Evolutionary conservation across 2,113 vertebrate species (phyloP).

Genomic region (Numenius arquata): DNA sequence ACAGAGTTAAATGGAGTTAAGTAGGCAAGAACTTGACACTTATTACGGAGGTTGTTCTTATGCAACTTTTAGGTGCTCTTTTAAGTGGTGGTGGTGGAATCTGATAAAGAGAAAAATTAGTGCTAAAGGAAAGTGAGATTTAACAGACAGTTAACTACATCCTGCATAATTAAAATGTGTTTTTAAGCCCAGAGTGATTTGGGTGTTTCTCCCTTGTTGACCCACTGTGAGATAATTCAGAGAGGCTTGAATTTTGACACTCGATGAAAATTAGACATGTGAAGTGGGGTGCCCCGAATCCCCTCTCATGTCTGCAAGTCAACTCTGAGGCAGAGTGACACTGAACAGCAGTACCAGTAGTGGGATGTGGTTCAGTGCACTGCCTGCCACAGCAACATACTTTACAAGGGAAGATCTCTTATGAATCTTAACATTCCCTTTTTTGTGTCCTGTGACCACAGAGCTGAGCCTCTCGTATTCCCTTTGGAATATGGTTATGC

Average conservation of each 20-base stretch:
- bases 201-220: neutral
- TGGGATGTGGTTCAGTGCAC: neutral
- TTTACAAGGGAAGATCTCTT: neutral
- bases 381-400: neutral
- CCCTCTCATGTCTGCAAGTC: neutral
- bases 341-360: neutral
- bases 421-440: neutral
- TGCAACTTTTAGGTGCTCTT: neutral
- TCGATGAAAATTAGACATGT: neutral
- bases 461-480: neutral
- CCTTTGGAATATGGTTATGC: neutral
- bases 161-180: neutral
- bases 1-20: neutral
- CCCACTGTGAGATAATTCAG: neutral
- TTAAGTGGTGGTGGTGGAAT: neutral
- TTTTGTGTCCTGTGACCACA: neutral
- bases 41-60: neutral
- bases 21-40: neutral
- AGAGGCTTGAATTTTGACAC: neutral
- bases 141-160: neutral
- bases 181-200: neutral
- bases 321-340: neutral
- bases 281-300: neutral
- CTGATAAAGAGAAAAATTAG: neutral
- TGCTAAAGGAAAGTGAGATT: neutral